Percentiles rank a stretch among this genome's conserved stretches.
Evolutionary conservation across 2,113 vertebrate genomes (phyloP).

Genomic region (Octodon degus): DNA sequence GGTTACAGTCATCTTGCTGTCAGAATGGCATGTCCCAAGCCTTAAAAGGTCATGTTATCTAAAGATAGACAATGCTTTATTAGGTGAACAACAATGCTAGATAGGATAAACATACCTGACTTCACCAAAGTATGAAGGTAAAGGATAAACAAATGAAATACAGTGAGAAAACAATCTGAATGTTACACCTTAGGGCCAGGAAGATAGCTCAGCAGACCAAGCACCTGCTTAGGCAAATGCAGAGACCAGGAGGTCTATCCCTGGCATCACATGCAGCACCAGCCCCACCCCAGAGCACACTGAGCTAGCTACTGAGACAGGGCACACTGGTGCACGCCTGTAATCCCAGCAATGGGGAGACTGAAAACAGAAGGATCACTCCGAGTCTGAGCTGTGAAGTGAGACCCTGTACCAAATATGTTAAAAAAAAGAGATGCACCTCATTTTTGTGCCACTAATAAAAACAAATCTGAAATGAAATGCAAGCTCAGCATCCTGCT

Average conservation of each 20-base stretch:
- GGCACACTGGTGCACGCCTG: no score
- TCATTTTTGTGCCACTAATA: slow-evolving; percentile 51
- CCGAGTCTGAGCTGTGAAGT: no score
- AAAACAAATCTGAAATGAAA: slow-evolving; percentile 51
- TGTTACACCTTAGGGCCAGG: background rate
- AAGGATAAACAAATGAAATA: slow-evolving; percentile 1
- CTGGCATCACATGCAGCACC: no score
- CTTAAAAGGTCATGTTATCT: background rate
- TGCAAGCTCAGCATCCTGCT: background rate
- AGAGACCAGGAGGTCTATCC: no score
- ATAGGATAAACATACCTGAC: slow-evolving; percentile 14
- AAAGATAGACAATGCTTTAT: background rate
- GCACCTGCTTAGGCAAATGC: no score
- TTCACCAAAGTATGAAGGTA: background rate
- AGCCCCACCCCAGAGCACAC: no score
- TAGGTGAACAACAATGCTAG: background rate
- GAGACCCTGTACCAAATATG: no score
- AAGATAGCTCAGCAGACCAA: no score
- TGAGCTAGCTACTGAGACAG: no score
- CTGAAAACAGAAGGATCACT: no score
- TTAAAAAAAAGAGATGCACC: background rate
- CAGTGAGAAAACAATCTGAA: slow-evolving; percentile 23
- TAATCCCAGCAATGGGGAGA: no score
- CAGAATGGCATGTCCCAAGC: slow-evolving; percentile 12
- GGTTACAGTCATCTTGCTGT: slow-evolving; percentile 4